phyloP scores from a whole-genome alignment of 2,888 invertebrate genomes.

The Dromius quadrimaculatus region DNA sequence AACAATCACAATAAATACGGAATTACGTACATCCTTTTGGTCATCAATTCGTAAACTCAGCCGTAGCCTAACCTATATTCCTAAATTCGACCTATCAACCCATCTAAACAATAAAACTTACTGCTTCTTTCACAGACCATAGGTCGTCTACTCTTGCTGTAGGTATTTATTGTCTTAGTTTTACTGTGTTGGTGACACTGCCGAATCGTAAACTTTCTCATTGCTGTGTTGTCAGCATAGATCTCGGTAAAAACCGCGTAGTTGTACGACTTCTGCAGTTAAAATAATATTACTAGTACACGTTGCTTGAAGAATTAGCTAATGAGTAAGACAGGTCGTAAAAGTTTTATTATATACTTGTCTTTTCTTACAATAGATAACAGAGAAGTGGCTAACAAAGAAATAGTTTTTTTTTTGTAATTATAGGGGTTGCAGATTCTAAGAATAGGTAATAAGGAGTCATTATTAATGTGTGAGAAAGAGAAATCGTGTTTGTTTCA shows the following conservation, averaged over 20 bases:
- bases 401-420: not conserved
- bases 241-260: constrained; percentile 17
- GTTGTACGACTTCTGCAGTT: constrained; percentile 24
- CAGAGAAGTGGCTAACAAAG: not conserved
- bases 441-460: not conserved
- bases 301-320: constrained; percentile 11
- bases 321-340: constrained; percentile 15
- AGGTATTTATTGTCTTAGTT: constrained; percentile 39
- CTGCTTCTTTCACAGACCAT: constrained; percentile 6
- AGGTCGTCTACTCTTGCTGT: not conserved
- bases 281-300: constrained; percentile 2
- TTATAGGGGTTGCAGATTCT: constrained; percentile 7
- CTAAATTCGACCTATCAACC: no score
- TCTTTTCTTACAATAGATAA: not conserved
- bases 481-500: not conserved
- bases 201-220: constrained; percentile 44
- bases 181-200: constrained; percentile 12
- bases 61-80: no score
- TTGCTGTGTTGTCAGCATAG: constrained; percentile 20
- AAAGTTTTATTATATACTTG: constrained; percentile 28
- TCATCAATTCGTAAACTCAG: no score
- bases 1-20: no score
- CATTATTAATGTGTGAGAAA: no score
- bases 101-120: constrained; percentile 20
- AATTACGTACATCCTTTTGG: no score